A percentile compares a stretch with the other conserved stretches of the same genome.
Conservation (phyloP, 92 coral and sea anemone genomes). For the Heteractis magnifica region DNA sequence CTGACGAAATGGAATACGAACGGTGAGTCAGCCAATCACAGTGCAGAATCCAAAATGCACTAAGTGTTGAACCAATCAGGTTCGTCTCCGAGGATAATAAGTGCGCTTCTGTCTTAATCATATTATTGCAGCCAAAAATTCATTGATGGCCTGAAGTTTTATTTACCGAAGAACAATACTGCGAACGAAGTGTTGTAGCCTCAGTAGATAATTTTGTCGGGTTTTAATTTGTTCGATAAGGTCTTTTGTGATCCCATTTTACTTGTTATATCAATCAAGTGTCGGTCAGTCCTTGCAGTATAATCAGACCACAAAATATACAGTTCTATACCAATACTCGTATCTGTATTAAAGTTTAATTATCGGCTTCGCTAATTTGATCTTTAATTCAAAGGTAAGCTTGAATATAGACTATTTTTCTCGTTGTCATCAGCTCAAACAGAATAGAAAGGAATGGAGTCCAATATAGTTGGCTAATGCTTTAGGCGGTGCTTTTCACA, state of each 20-base stretch:
- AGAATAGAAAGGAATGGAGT: neutral
- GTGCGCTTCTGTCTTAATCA: neutral
- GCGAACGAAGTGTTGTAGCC: neutral
- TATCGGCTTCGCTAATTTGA: slow-evolving; percentile 22
- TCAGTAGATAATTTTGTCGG: neutral
- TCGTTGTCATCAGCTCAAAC: neutral
- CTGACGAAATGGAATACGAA: neutral
- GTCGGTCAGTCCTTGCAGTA: neutral
- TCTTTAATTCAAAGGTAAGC: neutral
- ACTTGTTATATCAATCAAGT: neutral
- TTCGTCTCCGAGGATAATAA: neutral
- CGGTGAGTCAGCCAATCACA: neutral
- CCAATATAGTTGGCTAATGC: neutral
- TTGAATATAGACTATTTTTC: slow-evolving; percentile 11
- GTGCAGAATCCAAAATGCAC: neutral
- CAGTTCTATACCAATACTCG: slow-evolving; percentile 20
- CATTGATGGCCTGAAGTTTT: slow-evolving; percentile 6
- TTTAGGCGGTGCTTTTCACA: neutral
- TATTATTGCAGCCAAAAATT: slow-evolving; percentile 8
- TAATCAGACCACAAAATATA: slow-evolving; percentile 30
- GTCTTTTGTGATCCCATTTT: neutral
- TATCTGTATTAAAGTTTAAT: slow-evolving; percentile 23
- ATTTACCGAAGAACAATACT: slow-evolving; percentile 7
- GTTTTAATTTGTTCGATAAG: neutral
- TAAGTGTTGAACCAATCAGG: neutral